phyloP scores from a whole-genome alignment of 2,888 invertebrate species.

The Pegoplata infirma region DNA sequence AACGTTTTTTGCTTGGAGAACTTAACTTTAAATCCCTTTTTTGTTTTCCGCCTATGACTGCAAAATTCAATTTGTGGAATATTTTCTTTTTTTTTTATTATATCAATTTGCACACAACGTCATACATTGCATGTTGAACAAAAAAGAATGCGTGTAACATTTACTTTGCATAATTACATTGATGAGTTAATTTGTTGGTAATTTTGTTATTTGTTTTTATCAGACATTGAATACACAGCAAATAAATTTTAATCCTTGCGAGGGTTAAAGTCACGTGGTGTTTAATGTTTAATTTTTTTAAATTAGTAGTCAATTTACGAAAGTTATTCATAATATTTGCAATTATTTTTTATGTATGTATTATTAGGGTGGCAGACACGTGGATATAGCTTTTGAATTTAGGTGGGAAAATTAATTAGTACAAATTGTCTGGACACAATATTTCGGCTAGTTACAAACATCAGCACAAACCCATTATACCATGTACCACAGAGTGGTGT shows the following conservation, averaged over 20 bases:
- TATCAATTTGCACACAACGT: conserved; percentile 37
- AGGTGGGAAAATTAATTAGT: too few relatives aligned
- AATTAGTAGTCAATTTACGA: not conserved
- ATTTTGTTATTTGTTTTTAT: conserved; percentile 34
- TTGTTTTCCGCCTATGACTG: conserved; percentile 22
- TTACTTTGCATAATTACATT: conserved; percentile 46
- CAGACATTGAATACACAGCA: not conserved
- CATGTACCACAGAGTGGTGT: too few relatives aligned
- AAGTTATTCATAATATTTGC: conserved; percentile 6
- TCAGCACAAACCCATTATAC: too few relatives aligned
- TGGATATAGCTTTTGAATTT: too few relatives aligned
- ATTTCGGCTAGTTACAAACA: too few relatives aligned
- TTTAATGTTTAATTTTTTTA: not conserved
- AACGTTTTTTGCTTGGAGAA: too few relatives aligned
- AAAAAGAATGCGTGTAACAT: conserved; percentile 42
- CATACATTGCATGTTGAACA: conserved; percentile 43
- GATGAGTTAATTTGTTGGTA: conserved; percentile 47
- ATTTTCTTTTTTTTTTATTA: conserved; percentile 1
- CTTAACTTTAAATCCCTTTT: too few relatives aligned
- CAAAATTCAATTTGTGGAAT: conserved; percentile 14
- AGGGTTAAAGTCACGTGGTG: not conserved
- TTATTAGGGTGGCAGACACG: too few relatives aligned
- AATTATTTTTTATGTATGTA: not conserved
- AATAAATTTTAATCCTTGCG: not conserved
- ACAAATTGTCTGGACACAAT: too few relatives aligned